Base-by-base conservation (phyloP, 2,888 invertebrate species). In the Eupithecia dodoneata region DNA sequence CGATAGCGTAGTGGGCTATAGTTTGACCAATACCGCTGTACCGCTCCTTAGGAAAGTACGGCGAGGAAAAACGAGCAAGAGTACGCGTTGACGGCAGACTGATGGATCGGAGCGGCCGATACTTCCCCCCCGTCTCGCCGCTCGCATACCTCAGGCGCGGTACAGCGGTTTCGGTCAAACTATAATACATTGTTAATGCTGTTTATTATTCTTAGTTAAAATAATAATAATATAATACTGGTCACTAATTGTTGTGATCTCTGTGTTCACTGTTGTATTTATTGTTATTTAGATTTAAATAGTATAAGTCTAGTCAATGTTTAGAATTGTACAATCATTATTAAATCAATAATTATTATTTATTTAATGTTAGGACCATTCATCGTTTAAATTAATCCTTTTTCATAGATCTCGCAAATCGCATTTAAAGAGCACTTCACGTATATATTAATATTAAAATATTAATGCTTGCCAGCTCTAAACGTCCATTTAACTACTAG, bases 401-500 rank as follows among this genome's bases (percentile, higher is more conserved):
- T 15, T 4, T 45, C 42, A 67, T 30, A 69, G 67, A 69, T 69
- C 70, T 70, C 47, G 5, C 45, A 15, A 47, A 45, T 18, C 18
- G 70, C 70, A 70, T 70, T 70, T 70, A 70, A 13, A 13, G 0
- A 70, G 44, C 42, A 30, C 15, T 13, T 41, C 49, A 72, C 41
- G 65, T 75, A 52, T 67, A 12, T 18, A 47, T 47, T 41, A 47
- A 52, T 65, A 70, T 67, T 52, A 70, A n/a, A 18, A 59, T 59
- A 59, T 63, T 63, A 47, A 75, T 59, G 79, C 79, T 78, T 82
- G 83, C 83, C 83, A 83, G 82, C 67, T 74, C 76, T 76, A 82
- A 75, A 81, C 84, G 84, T 84, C 83, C 83, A 84, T 84, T 84
- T 82, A 82, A 80, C 79, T 81, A 77, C 74, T 76, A 55, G 73